Conservation (phyloP, 2,797 vertebrate genomes). For the Thunnus albacares region DNA sequence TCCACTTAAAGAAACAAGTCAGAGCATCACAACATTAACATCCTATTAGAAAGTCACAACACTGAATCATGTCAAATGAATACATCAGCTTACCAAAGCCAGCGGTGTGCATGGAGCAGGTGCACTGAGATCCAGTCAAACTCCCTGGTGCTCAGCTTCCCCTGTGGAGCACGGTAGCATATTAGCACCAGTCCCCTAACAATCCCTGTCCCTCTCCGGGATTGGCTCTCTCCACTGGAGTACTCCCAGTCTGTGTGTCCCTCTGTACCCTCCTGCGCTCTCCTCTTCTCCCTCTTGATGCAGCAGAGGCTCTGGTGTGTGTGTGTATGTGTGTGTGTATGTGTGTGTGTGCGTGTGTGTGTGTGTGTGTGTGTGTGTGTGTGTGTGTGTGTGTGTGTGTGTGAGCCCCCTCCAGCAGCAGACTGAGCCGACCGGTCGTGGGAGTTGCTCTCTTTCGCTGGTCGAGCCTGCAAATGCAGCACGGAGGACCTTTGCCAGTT, state of each 20-base stretch:
- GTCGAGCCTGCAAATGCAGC: slow-evolving; percentile 80
- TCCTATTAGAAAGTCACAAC: background rate
- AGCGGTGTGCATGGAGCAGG: slow-evolving; percentile 74
- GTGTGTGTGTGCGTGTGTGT: slow-evolving; percentile 41
- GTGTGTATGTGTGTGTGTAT: slow-evolving; percentile 30
- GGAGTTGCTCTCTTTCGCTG: slow-evolving; percentile 76
- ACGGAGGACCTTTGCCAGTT: slow-evolving; percentile 84
- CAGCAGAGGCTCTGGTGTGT: slow-evolving; percentile 66
- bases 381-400: slow-evolving; percentile 2
- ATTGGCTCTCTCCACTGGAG: slow-evolving; percentile 59
- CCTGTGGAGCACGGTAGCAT: slow-evolving; percentile 75
- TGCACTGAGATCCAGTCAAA: slow-evolving; percentile 76
- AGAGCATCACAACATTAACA: slow-evolving; percentile 28
- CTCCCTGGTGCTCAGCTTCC: slow-evolving; percentile 68
- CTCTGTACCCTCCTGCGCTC: slow-evolving; percentile 58
- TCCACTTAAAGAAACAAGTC: slow-evolving; percentile 13
- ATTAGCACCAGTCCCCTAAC: slow-evolving; percentile 64
- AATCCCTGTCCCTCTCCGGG: slow-evolving; percentile 60
- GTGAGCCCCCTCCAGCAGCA: slow-evolving; percentile 63
- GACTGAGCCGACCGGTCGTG: slow-evolving; percentile 73
- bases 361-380: slow-evolving; percentile 27
- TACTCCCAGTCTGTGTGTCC: slow-evolving; percentile 67
- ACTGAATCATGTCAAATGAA: slow-evolving; percentile 9
- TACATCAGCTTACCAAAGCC: slow-evolving; percentile 75
- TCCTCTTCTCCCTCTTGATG: slow-evolving; percentile 72